A percentile compares a stretch with the other conserved stretches of the same genome.
Evolutionary conservation across 2,888 invertebrate species (phyloP).

Genomic region (Mactromeris polynyma): DNA sequence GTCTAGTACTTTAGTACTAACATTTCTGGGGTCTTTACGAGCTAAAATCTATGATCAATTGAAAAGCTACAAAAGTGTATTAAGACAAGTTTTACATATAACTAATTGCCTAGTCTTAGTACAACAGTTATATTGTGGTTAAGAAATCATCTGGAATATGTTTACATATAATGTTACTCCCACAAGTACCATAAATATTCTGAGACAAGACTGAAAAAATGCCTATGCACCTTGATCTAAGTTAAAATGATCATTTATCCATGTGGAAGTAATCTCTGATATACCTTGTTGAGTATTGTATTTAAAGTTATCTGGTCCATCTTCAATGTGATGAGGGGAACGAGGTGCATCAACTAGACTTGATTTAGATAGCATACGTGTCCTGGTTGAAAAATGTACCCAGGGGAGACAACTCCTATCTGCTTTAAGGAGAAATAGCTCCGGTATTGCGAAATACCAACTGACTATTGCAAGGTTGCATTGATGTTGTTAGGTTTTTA

Average conservation of each 20-base stretch:
- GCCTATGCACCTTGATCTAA: not conserved
- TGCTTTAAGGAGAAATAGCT: not conserved
- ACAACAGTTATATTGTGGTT: not conserved
- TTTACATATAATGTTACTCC: not conserved
- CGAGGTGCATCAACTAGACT: not conserved
- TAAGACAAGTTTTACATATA: not conserved
- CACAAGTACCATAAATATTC: not conserved
- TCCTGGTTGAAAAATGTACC: not conserved
- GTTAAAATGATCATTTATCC: not conserved
- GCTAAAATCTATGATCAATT: no score
- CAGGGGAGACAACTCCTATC: not conserved
- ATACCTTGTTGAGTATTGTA: not conserved
- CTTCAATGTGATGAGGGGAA: not conserved
- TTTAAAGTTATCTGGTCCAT: slow-evolving; percentile 21
- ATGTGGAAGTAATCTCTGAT: not conserved
- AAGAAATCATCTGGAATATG: not conserved
- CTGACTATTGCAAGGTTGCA: not conserved
- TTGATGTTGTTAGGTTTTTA: not conserved
- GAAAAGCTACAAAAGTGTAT: not conserved
- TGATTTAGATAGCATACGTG: not conserved
- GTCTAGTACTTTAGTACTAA: no score
- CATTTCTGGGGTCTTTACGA: no score
- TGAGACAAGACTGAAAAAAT: not conserved
- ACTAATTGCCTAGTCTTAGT: not conserved
- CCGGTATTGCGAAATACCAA: not conserved